A percentile compares a stretch with the other conserved stretches of the same genome.
Conservation (phyloP, 2,113 vertebrate genomes). For the Rhynchomys soricoides region DNA sequence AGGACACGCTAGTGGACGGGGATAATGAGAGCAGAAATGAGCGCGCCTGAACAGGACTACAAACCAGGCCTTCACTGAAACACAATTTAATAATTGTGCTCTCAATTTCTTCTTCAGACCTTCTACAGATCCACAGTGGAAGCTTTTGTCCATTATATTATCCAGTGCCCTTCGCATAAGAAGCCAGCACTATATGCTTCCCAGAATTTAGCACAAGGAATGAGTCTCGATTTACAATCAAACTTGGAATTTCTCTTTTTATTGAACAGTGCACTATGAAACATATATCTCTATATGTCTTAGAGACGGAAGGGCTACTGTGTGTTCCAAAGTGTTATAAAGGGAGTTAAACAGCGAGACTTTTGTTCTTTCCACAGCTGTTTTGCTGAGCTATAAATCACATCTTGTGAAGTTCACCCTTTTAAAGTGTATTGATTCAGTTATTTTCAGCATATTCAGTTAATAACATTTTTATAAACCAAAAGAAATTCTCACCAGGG, state of each 20-base stretch:
- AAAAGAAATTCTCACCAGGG: neutral
- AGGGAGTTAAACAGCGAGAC: slow-evolving; percentile 4
- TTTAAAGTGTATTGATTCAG: slow-evolving; percentile 29
- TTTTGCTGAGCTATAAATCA: slow-evolving; percentile 51
- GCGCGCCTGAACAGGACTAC: slow-evolving; percentile 24
- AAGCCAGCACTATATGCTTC: slow-evolving; percentile 26
- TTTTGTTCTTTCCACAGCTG: slow-evolving; percentile 27
- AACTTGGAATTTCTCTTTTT: slow-evolving; percentile 46
- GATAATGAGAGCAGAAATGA: neutral
- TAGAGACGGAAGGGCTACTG: neutral
- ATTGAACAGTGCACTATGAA: slow-evolving; percentile 13
- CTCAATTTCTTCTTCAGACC: slow-evolving; percentile 59
- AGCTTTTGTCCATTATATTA: slow-evolving; percentile 69
- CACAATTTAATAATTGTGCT: slow-evolving; percentile 69
- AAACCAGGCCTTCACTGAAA: slow-evolving; percentile 62
- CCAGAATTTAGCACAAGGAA: slow-evolving; percentile 52
- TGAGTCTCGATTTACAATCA: slow-evolving; percentile 49
- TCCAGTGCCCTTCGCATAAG: slow-evolving; percentile 60
- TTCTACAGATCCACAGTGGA: slow-evolving; percentile 59
- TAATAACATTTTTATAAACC: slow-evolving; percentile 23
- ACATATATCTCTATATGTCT: no score
- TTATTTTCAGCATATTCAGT: slow-evolving; percentile 42
- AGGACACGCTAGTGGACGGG: neutral
- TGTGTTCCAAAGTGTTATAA: slow-evolving; percentile 1
- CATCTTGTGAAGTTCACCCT: neutral